Evolutionary conservation across 1,140 invertebrate species (phyloP).

Genomic region (Sarcophaga peregrina): DNA sequence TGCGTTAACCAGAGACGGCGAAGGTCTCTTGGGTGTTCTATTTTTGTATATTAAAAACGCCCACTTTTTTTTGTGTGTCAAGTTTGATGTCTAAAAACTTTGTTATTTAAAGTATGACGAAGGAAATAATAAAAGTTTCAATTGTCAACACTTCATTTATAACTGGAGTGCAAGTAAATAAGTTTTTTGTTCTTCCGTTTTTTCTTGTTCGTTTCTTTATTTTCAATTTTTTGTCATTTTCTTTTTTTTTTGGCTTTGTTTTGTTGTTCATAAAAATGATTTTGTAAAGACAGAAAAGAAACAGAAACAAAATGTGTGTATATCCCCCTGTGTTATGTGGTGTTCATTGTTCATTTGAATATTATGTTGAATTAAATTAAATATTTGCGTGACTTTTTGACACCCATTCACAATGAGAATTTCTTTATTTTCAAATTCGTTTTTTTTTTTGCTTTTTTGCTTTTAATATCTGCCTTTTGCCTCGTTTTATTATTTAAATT

Average conservation of each 20-base stretch:
- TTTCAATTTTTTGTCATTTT: too few relatives aligned
- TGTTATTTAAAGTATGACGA: neutral
- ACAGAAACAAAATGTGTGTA: neutral
- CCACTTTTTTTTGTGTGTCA: too few relatives aligned
- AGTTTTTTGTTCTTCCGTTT: conserved; percentile 1
- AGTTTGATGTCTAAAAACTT: neutral
- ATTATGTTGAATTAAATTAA: conserved; percentile 20
- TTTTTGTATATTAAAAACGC: too few relatives aligned
- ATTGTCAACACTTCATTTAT: conserved; percentile 30
- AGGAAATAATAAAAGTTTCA: conserved; percentile 17
- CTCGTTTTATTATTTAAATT: conserved; percentile 18
- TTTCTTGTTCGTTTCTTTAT: too few relatives aligned
- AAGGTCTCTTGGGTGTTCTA: too few relatives aligned
- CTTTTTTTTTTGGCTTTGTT: too few relatives aligned
- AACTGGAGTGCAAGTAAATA: neutral
- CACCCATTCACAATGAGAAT: conserved; percentile 13
- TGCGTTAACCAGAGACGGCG: too few relatives aligned
- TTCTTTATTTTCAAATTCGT: neutral
- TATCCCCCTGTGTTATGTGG: neutral
- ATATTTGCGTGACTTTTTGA: conserved; percentile 27
- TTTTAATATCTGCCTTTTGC: conserved; percentile 14
- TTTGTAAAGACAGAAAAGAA: neutral
- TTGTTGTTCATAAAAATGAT: neutral
- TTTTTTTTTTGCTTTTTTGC: neutral
- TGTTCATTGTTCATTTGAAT: conserved; percentile 19